Conservation (phyloP, 2,888 invertebrate genomes). For the Eupithecia abbreviata region DNA sequence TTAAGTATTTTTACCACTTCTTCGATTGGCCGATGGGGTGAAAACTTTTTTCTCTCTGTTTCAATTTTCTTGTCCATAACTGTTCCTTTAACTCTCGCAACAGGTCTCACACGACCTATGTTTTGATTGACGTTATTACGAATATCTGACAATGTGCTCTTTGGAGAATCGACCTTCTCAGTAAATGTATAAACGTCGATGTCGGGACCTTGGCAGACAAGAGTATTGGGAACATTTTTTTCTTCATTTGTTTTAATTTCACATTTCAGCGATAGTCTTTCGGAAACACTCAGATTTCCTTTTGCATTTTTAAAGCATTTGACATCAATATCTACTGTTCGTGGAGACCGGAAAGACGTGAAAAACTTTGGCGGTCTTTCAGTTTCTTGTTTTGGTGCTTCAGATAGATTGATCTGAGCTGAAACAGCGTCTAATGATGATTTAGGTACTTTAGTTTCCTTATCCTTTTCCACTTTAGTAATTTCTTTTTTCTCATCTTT, state of each 20-base stretch:
- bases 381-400: constrained; percentile 68
- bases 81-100: constrained; percentile 80
- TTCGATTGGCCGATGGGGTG: constrained; percentile 78
- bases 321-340: constrained; percentile 77
- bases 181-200: constrained; percentile 80
- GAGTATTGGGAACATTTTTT: constrained; percentile 64
- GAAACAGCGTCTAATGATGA: constrained; percentile 36
- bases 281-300: constrained; percentile 76
- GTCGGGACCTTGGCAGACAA: constrained; percentile 74
- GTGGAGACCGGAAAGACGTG: constrained; percentile 73
- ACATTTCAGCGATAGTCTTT: constrained; percentile 74
- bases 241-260: constrained; percentile 72
- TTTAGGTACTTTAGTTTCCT: constrained; percentile 41
- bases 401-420: constrained; percentile 51
- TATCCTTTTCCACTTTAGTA: constrained; percentile 44
- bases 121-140: constrained; percentile 72
- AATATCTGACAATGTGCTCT: constrained; percentile 76
- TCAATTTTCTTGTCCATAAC: constrained; percentile 76
- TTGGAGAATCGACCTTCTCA: constrained; percentile 79
- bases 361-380: constrained; percentile 80
- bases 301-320: constrained; percentile 78
- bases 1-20: constrained; percentile 79
- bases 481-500: constrained; percentile 43
- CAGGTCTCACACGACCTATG: constrained; percentile 76
- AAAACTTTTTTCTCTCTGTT: constrained; percentile 75